phyloP scores from a whole-genome alignment of 2,797 vertebrate genomes.

The Sylvia borin region DNA sequence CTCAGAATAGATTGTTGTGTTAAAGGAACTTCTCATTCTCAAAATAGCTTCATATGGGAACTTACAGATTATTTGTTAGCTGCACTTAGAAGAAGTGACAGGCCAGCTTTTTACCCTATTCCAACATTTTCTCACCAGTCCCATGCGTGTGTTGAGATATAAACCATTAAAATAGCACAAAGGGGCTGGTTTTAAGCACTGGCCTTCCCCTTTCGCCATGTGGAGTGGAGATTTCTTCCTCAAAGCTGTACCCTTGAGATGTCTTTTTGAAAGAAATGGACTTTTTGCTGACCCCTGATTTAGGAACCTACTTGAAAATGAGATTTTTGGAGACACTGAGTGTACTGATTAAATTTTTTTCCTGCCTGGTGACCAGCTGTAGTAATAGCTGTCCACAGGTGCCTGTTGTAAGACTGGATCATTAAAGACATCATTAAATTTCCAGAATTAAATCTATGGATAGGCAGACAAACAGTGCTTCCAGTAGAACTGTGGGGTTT shows the following conservation, averaged over 20 bases:
- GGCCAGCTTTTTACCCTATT: too few species aligned
- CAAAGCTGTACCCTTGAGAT: accelerated
- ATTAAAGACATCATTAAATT: not conserved
- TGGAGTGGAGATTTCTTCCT: not conserved
- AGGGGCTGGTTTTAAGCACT: not conserved
- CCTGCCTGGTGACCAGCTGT: not conserved
- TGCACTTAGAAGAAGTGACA: too few species aligned
- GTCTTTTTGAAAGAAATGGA: not conserved
- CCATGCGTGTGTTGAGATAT: not conserved
- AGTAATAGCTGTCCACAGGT: not conserved
- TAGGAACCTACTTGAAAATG: not conserved
- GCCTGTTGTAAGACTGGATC: not conserved
- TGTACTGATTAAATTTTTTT: not conserved
- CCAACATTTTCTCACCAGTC: not conserved
- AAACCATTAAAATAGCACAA: not conserved
- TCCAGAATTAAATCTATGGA: not conserved
- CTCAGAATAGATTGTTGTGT: not conserved
- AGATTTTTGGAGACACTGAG: not conserved
- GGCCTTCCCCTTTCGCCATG: not conserved
- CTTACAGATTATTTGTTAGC: too few species aligned
- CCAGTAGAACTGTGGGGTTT: not conserved
- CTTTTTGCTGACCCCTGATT: not conserved
- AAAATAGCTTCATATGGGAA: too few species aligned
- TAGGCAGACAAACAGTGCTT: not conserved
- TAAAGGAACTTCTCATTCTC: not conserved